These are phyloP conservation scores for Casuarius casuarius DNA, from an alignment of 2,113 vertebrate genomes.

Conservation along the genomic window DNA sequence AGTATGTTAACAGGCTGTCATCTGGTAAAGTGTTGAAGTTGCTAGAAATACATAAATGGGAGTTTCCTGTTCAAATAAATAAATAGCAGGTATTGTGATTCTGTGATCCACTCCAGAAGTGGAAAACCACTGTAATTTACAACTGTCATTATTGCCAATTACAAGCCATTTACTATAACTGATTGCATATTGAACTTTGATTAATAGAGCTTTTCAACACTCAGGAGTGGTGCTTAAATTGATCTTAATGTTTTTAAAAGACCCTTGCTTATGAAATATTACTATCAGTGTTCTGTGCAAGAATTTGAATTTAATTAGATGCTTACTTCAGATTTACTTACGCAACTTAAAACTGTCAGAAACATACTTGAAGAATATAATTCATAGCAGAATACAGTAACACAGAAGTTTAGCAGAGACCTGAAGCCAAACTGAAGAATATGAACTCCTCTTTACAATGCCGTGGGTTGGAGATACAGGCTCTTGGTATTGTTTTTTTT, in stretches of 20 bases:
- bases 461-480: neutral
- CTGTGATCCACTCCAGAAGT: neutral
- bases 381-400: neutral
- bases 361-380: fast-evolving
- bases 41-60: neutral
- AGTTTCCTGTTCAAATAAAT: neutral
- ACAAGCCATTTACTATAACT: neutral
- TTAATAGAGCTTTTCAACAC: neutral
- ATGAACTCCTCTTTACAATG: neutral
- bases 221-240: neutral
- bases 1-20: neutral
- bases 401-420: neutral
- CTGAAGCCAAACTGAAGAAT: neutral
- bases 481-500: neutral
- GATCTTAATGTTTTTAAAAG: neutral
- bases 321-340: neutral
- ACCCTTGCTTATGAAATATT: neutral
- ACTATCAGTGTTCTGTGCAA: no score
- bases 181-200: neutral
- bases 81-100: neutral
- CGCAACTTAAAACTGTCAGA: neutral
- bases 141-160: neutral
- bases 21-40: neutral
- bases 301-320: neutral
- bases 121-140: neutral